Evolutionary conservation across 30 jellyfish, hydroid and myxozoan species (phyloP), one percentile per base, ranked within the genome.

Genomic region (Chrysaora quinquecirrha): DNA sequence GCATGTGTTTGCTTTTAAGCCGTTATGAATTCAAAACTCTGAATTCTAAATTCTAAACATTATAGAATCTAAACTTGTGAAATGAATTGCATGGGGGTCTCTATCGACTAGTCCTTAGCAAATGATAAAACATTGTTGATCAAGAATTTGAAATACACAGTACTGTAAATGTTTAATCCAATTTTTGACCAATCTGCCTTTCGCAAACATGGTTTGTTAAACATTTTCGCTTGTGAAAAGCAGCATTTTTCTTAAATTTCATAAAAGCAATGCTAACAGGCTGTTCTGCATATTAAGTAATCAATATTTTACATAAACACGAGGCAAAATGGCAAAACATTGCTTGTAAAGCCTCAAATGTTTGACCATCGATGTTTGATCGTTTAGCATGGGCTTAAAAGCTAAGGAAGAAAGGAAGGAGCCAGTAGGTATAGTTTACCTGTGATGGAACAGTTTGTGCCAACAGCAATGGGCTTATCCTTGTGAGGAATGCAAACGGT

Each of bases 401-500:
- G n/a, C n/a, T n/a, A n/a, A n/a, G n/a, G 33, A 60, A 21, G 10
- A 60, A 4, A 4, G 33, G 33, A 25, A 20, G 32, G 33, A 20
- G 6, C 33, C 33, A 60, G 29, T 20, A n/a, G 10, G 34, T 3
- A 23, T 4, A 4, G 21, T 89, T 34, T 63, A 87, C 96, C 96
- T 54, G 96, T 77, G 29, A 87, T 73, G 71, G 20, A 87, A 71
- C 96, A 87, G 3, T 33, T 34, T 30, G 91, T 11, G 50, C 81
- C 92, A 11, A 64, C 73, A 11, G 85, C 66, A 34, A 76, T 34
- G 1, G 62, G 25, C 66, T 73, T 77, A 14, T 46, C 20, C 38
- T 64, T 79, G 30, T 50, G 60, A 27, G 96, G 96, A 16, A 87
- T 22, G 62, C 96, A 87, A 29, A 73, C 89, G 7, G 91, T 78